Conservation (phyloP, 2,797 vertebrate species). For the Phoeniculus purpureus region DNA sequence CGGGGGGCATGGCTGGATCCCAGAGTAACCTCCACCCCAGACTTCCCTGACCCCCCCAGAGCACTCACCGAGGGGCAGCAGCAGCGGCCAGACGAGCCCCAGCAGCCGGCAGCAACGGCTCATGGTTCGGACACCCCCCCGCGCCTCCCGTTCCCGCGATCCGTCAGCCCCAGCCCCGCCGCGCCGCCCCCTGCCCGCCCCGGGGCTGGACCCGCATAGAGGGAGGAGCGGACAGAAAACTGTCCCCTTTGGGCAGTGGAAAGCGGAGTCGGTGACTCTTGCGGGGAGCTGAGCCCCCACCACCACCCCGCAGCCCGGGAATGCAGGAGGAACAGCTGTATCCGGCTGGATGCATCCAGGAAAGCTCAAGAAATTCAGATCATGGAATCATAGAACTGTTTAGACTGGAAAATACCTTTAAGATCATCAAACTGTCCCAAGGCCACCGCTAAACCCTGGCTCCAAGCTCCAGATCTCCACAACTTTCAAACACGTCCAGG, state of each 20-base stretch:
- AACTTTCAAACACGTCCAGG: too few relatives aligned
- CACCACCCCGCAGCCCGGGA: too few relatives aligned
- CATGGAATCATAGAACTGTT: too few relatives aligned
- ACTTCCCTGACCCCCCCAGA: background rate
- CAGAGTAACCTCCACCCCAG: too few relatives aligned
- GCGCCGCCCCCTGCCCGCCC: background rate
- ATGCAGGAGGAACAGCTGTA: background rate
- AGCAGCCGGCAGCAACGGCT: constrained; percentile 37
- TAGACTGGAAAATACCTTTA: too few relatives aligned
- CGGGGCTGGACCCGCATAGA: background rate
- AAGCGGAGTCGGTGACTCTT: background rate
- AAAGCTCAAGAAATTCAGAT: background rate
- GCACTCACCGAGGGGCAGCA: constrained; percentile 43
- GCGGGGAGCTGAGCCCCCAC: background rate
- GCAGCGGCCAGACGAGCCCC: background rate
- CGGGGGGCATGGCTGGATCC: too few relatives aligned
- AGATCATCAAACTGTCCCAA: too few relatives aligned
- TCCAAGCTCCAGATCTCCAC: too few relatives aligned
- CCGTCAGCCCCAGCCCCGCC: background rate
- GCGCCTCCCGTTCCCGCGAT: too few relatives aligned
- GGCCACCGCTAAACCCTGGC: too few relatives aligned
- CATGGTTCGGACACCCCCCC: background rate
- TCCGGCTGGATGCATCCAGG: rapidly evolving
- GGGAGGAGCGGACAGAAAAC: background rate
- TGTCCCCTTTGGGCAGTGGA: background rate